These are phyloP conservation scores for Clarias platycephalus DNA, from an alignment of 2,797 vertebrate genomes.

Conservation along the genomic window DNA sequence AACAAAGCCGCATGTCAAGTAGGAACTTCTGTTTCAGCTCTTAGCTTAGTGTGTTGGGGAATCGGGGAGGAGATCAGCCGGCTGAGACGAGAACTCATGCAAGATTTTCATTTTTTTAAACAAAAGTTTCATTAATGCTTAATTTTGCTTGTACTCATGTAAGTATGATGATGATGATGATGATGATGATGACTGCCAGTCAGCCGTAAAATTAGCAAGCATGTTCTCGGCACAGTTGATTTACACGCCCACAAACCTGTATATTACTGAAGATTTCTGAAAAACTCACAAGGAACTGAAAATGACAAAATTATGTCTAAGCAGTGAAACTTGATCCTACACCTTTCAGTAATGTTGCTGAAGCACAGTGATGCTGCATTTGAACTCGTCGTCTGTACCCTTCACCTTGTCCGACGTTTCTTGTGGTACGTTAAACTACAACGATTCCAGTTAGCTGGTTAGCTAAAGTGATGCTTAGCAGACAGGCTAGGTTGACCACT, in stretches of 20 bases:
- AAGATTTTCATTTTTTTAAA: too few relatives aligned
- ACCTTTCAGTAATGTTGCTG: not conserved
- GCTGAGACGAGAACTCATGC: not conserved
- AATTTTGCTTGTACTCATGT: not conserved
- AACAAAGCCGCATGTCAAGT: not conserved
- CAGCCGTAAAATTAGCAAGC: not conserved
- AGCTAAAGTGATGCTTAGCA: too few relatives aligned
- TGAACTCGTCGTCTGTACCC: too few relatives aligned
- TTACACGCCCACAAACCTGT: not conserved
- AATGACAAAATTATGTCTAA: not conserved
- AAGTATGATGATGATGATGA: not conserved
- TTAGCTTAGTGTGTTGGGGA: not conserved
- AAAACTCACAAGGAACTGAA: not conserved
- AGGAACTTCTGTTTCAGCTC: not conserved
- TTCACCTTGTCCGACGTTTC: too few relatives aligned
- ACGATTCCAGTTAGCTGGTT: too few relatives aligned
- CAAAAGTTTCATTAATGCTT: not conserved
- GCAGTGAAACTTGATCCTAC: not conserved
- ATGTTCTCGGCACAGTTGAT: not conserved
- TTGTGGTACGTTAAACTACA: too few relatives aligned
- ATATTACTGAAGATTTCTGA: not conserved
- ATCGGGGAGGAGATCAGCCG: too few relatives aligned
- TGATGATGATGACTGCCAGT: not conserved
- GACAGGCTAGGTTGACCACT: too few relatives aligned
- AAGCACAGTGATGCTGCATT: not conserved